Evolutionary conservation across 1,140 invertebrate species (phyloP).

Genomic region (Drosophila kikkawai): DNA sequence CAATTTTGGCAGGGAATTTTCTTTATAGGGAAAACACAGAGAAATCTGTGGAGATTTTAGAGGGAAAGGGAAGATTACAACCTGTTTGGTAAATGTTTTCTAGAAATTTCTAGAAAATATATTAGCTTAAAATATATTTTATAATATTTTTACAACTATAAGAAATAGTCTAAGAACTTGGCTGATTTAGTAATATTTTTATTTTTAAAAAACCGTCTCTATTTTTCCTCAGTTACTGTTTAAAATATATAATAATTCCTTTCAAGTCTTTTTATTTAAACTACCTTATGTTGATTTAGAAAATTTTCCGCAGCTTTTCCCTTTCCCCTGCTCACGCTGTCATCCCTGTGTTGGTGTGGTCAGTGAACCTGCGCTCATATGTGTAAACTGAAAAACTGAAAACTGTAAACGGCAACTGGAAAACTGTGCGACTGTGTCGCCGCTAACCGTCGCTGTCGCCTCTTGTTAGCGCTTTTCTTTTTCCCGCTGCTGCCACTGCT

Average conservation of each 20-base stretch:
- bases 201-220: background rate
- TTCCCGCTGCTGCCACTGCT: slow-evolving; percentile 13
- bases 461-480: slow-evolving; percentile 46
- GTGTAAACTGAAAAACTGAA: slow-evolving; percentile 52
- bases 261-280: background rate
- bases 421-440: slow-evolving; percentile 58
- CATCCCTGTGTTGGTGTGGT: slow-evolving; percentile 60
- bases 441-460: slow-evolving; percentile 63
- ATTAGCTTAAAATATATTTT: background rate
- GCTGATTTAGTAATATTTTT: too few species aligned
- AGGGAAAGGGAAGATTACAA: background rate
- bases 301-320: background rate
- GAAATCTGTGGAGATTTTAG: background rate
- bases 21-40: background rate
- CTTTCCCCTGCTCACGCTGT: slow-evolving; percentile 16
- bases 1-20: background rate
- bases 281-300: background rate
- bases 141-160: background rate
- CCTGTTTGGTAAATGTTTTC: background rate
- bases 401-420: slow-evolving; percentile 62
- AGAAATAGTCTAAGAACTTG: background rate
- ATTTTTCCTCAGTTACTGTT: background rate
- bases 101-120: background rate
- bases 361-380: slow-evolving; percentile 69
- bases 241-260: too few species aligned